Evolutionary conservation across 2,888 invertebrate species (phyloP), one percentile per base, ranked within the genome.

Genomic region (Drosophila villosipedis): DNA sequence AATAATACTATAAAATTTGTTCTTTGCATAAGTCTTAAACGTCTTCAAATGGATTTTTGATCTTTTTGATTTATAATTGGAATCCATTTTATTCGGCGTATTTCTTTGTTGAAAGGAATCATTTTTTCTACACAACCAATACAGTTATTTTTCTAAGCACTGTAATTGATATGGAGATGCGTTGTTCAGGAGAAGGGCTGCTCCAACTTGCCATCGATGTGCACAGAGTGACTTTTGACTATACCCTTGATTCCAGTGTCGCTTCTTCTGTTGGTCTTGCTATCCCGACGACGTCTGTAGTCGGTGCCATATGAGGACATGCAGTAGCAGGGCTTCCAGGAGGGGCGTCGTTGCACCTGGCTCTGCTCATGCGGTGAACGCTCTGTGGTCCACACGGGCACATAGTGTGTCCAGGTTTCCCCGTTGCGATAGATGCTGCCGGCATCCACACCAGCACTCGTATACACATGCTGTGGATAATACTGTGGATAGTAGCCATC

Each of bases 271-370:
- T 12, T 31, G 6, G 50, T 60, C 39, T 84, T 82, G 60, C 78
- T 90, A 6, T 91, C 91, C 2, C 93, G 85, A 9, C 92, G 82
- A 2, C 90, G 77, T 31, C 93, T 68, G 37, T 83, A 91, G 33
- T 92, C 92, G 4, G 64, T 53, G 31, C 84, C 80, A 14, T 78
- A 73, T 12, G 90, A 79, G 16, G 90, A 81, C 77, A 91, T 81
- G 68, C 93, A 93, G 76, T 92, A 91, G 64, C 93, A 93, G 6
- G 93, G 93, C 58, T 92, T 92, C 92, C 93, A 96, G 57, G 84
- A 89, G 30, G 91, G 90, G 0, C 71, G 69, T 4, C 89, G 78
- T 30, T 91, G 90, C n/a, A 89, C 84, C 28, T 91, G 89, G 52
- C 91, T 89, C 43, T 89, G 85, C 41, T 92, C 91, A 7, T 82